Conservation (phyloP, 2,113 vertebrate genomes). For the Zeus faber region DNA sequence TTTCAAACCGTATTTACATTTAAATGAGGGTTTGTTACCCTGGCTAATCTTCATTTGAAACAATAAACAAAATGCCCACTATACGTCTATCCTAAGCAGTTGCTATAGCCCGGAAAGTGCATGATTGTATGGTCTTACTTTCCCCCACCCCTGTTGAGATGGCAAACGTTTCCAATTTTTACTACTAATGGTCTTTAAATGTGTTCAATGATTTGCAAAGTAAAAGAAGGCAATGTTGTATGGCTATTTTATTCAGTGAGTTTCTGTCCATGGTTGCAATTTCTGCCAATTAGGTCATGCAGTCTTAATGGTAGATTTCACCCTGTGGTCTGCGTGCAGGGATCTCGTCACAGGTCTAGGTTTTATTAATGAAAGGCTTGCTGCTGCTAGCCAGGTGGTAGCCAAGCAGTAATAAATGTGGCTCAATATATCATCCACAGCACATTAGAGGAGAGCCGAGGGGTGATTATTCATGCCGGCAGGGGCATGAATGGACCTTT, state of each 20-base stretch:
- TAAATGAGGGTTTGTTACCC: constrained; percentile 43
- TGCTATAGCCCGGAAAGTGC: constrained; percentile 18
- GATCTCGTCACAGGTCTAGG: constrained; percentile 39
- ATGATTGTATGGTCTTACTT: constrained; percentile 23
- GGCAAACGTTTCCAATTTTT: constrained; percentile 13
- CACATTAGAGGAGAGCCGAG: constrained; percentile 66
- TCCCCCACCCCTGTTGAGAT: constrained; percentile 19
- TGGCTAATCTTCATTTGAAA: constrained; percentile 38
- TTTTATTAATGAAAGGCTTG: constrained; percentile 66
- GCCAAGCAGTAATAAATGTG: constrained; percentile 74
- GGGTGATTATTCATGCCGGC: constrained; percentile 74
- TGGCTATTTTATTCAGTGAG: neutral
- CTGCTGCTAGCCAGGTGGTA: constrained; percentile 71
- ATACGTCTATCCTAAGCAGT: constrained; percentile 13
- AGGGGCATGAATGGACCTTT: constrained; percentile 71
- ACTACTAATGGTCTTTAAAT: constrained; percentile 13
- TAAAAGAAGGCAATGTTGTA: neutral
- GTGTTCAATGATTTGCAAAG: constrained; percentile 26
- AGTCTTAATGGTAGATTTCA: constrained; percentile 41
- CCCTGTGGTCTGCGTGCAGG: constrained; percentile 41
- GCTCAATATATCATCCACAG: constrained; percentile 71
- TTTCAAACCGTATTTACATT: constrained; percentile 60
- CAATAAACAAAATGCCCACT: constrained; percentile 22
- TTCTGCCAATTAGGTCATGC: constrained; percentile 60
- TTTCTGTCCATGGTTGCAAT: constrained; percentile 32